Conservation (phyloP, 1,140 invertebrate species). For the Glomeris maerens region DNA sequence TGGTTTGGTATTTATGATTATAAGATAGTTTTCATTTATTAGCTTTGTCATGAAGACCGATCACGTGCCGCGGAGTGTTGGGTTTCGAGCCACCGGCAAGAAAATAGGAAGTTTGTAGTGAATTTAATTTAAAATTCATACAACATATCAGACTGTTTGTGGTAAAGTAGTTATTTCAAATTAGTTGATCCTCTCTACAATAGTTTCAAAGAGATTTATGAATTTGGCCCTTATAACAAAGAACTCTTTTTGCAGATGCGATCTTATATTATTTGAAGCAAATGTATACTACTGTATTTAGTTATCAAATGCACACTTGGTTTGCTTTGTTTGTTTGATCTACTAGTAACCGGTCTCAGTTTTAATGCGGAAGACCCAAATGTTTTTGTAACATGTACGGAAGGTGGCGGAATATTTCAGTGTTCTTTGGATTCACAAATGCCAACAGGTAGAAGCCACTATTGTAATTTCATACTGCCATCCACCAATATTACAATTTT, state of each 20-base stretch:
- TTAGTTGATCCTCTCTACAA: no score
- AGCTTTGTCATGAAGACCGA: constrained; percentile 16
- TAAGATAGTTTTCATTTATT: constrained; percentile 1
- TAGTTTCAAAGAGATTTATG: constrained; percentile 14
- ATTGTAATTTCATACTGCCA: constrained; percentile 7
- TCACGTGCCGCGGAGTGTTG: constrained; percentile 14
- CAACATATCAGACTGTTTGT: no score
- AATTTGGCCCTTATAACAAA: neutral
- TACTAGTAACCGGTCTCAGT: constrained; percentile 15
- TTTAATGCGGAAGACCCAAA: constrained; percentile 17
- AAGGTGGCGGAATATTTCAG: constrained; percentile 19
- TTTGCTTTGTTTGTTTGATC: neutral
- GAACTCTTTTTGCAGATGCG: neutral
- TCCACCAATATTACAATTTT: neutral
- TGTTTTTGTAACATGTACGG: constrained; percentile 17
- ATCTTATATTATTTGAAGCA: neutral
- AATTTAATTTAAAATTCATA: no score
- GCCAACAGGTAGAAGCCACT: constrained; percentile 11
- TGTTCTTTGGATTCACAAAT: constrained; percentile 14
- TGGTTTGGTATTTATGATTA: neutral
- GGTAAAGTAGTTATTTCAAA: constrained; percentile 9
- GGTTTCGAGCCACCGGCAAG: no score
- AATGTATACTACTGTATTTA: neutral
- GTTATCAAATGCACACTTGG: neutral
- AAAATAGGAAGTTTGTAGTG: no score